Conservation (phyloP, 1,140 invertebrate genomes). For the Drosophila pectinifera region DNA sequence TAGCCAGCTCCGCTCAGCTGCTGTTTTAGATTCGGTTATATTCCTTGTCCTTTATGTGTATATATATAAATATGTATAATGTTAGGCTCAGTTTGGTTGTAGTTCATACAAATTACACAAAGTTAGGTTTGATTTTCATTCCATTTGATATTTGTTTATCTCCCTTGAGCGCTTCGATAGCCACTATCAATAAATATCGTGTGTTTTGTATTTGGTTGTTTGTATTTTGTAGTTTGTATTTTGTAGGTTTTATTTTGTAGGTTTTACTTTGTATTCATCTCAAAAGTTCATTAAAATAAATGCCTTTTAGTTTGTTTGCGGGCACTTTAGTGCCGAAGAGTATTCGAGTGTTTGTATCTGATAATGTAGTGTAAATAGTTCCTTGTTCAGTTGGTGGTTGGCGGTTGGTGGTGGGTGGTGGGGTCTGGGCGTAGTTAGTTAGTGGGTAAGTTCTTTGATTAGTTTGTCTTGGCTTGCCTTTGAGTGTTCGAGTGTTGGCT, state of each 20-base stretch:
- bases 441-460: slow-evolving; percentile 47
- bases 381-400: slow-evolving; percentile 47
- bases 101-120: slow-evolving; percentile 49
- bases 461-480: slow-evolving; percentile 48
- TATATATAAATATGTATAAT: slow-evolving; percentile 31
- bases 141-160: slow-evolving; percentile 28
- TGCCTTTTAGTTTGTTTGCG: slow-evolving; percentile 78
- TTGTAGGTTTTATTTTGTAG: slow-evolving; percentile 45
- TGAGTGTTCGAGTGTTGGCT: slow-evolving; percentile 43
- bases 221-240: slow-evolving; percentile 23
- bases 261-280: slow-evolving; percentile 50
- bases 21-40: slow-evolving; percentile 37
- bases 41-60: slow-evolving; percentile 15
- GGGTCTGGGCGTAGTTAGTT: slow-evolving; percentile 42
- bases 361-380: slow-evolving; percentile 73
- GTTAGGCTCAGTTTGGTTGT: slow-evolving; percentile 35
- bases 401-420: slow-evolving; percentile 16
- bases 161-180: slow-evolving; percentile 20
- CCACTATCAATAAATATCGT: slow-evolving; percentile 36
- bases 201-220: slow-evolving; percentile 8
- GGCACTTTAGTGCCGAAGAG: slow-evolving; percentile 48
- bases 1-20: slow-evolving; percentile 27
- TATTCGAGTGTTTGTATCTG: slow-evolving; percentile 58
- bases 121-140: slow-evolving; percentile 30
- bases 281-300: slow-evolving; percentile 82